phyloP scores from a whole-genome alignment of 37 sponge, comb jelly and placozoan genomes.

The Diacarnus erythraeanus region DNA sequence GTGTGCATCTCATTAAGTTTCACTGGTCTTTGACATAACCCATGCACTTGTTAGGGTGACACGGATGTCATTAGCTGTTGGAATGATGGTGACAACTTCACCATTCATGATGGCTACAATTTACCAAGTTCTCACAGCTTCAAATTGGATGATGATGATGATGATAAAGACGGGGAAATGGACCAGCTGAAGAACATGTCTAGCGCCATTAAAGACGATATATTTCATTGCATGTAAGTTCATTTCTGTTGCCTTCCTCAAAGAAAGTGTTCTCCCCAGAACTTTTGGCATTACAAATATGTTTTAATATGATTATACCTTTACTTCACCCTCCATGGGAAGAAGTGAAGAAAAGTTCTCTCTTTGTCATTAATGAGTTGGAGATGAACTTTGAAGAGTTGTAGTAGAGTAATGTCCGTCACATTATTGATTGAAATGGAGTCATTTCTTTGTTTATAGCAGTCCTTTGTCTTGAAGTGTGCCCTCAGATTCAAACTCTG shows the following conservation, averaged over 20 bases:
- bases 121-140: neutral
- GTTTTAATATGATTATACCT: neutral
- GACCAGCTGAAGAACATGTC: neutral
- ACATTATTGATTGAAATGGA: neutral
- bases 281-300: no score
- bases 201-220: neutral
- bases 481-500: no score
- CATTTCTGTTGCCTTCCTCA: no score
- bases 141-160: neutral
- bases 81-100: neutral
- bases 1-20: neutral
- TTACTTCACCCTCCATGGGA: neutral
- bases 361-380: neutral
- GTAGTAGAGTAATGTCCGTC: neutral
- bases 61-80: slow-evolving; percentile 18
- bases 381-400: neutral
- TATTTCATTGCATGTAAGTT: slow-evolving; percentile 6
- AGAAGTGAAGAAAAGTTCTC: neutral
- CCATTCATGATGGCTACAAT: slow-evolving; percentile 4
- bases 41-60: neutral
- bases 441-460: no score
- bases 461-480: no score
- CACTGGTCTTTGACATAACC: no score
- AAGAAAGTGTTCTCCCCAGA: no score
- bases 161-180: neutral